Evolutionary conservation across 2,113 vertebrate genomes (phyloP).

Genomic region (Spizaetus ornatus): DNA sequence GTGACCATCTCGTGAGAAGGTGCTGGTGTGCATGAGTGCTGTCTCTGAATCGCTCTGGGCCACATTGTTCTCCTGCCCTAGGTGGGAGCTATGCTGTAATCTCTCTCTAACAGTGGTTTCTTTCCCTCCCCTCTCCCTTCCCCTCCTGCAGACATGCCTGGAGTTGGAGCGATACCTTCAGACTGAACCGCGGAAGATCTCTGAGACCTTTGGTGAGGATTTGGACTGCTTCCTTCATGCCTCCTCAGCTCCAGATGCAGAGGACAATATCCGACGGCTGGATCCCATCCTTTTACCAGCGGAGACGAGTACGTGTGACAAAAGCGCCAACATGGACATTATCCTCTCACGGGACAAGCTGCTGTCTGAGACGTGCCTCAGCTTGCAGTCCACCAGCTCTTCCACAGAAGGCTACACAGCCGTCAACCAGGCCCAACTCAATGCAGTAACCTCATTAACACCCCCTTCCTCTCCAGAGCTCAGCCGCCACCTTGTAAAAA

Average conservation of each 20-base stretch:
- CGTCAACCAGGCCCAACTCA: constrained; percentile 94
- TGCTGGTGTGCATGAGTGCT: not conserved
- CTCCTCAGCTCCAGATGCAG: constrained; percentile 82
- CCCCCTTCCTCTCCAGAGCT: constrained; percentile 97
- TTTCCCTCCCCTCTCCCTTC: not conserved
- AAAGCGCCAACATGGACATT: constrained; percentile 79
- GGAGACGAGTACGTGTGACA: constrained; percentile 76
- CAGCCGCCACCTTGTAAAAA: constrained; percentile 92
- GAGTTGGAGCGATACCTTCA: constrained; percentile 97
- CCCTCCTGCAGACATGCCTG: constrained; percentile 86
- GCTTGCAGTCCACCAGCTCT: constrained; percentile 78
- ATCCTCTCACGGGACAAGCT: constrained; percentile 79
- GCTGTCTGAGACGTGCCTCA: constrained; percentile 78
- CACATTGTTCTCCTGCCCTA: not conserved
- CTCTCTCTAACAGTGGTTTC: constrained; percentile 45
- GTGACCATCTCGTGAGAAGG: not conserved
- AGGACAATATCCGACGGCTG: constrained; percentile 80
- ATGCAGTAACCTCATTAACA: constrained; percentile 95
- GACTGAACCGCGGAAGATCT: constrained; percentile 91
- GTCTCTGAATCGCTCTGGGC: not conserved
- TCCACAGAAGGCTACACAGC: constrained; percentile 75
- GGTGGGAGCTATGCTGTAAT: not conserved
- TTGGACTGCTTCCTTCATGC: constrained; percentile 89
- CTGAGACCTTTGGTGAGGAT: constrained; percentile 91
- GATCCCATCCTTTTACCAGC: constrained; percentile 81